Evolutionary conservation across 2,797 vertebrate species (phyloP), one percentile per base, ranked within the genome.

Genomic region (Ibycter americanus): DNA sequence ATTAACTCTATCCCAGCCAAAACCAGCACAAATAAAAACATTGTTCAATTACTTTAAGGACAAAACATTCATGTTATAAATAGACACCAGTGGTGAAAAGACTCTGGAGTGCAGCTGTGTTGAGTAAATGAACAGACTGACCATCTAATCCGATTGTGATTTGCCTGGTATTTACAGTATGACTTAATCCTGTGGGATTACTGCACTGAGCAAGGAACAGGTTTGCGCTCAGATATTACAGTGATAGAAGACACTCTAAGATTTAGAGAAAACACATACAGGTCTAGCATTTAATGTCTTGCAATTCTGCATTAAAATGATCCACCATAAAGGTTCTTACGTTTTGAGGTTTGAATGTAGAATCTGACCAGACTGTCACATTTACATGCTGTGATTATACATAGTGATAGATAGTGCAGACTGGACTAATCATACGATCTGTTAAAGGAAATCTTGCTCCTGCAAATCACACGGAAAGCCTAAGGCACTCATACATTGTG

Each of bases 101-200:
- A 22, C 87, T 90, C 66, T 78, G 87, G 56, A 86, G 72, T 86
- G 70, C 92, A 96, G 84, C 93, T 96, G 87, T 70, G 55, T 78
- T 79, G 87, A 81, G 79, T 89, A 96, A 96, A 95, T 78, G 89
- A 94, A 91, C 93, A 91, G 95, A 92, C 92, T 92, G 92, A 62
- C 66, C 70, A 63, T 55, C 84, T 96, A 96, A 97, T 95, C 95
- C 3, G 15, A 94, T 90, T 95, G 96, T 93, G 83, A 91, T 96
- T 97, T 70, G 79, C 83, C 94, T 95, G 87, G 80, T 96, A 61
- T 97, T 96, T 98, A 98, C 98, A 97, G 94, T 97, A 97, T 97
- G 91, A 93, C 96, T 98, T 98, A 98, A 98, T 98, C 98, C 97
- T 89, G 58, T 47, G 83, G 96, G 98, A 98, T 98, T 98, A 98